Evolutionary conservation across 2,797 vertebrate genomes (phyloP), one percentile per base, ranked within the genome.

Genomic region (Merluccius polli): DNA sequence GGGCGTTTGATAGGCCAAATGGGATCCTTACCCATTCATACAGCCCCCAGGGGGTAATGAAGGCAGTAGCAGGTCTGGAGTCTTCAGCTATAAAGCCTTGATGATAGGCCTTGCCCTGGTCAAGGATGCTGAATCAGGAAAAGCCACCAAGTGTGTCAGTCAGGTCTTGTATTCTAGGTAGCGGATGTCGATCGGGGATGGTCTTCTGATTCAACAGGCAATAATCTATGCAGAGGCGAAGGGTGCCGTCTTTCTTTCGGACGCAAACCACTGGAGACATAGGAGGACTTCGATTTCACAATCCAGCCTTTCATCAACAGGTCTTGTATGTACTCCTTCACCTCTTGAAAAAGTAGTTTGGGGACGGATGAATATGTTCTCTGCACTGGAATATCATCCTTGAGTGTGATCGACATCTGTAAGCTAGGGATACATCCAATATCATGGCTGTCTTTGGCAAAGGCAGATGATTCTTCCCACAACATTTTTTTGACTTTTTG

Each of bases 91-190:
- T 30, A 31, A 69, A 69, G 21, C 70, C 76, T 29, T 77, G 73
- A 68, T 77, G 79, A 24, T 77, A 76, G 10, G 71, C 76, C 24
- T 74, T 75, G 12, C 74, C 74, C 41, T 76, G 77, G 31, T 78
- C 73, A 12, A 82, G 32, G 10, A 82, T 73, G 36, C 70, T 75
- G 29, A 83, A 80, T 76, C 74, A 80, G 18, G 73, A n/a, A 18
- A 77, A 74, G n/a, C 79, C 74, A 36, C 82, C 68, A 2, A 79
- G 70, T n/a, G 33, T 78, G 31, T 83, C 74, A 11, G 31, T 71
- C 59, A 81, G 75, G 72, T 83, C 77, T 36, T 81, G 79, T 70
- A 78, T 81, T n/a, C 77, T 74, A 27, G 72, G 75, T 24, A 81
- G 18, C 24, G 79, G 79, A 32, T 81, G 81, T n/a, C 16, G 33